Evolutionary conservation across 2,113 vertebrate genomes (phyloP), one percentile per base, ranked within the genome.

Genomic region (Passer domesticus): DNA sequence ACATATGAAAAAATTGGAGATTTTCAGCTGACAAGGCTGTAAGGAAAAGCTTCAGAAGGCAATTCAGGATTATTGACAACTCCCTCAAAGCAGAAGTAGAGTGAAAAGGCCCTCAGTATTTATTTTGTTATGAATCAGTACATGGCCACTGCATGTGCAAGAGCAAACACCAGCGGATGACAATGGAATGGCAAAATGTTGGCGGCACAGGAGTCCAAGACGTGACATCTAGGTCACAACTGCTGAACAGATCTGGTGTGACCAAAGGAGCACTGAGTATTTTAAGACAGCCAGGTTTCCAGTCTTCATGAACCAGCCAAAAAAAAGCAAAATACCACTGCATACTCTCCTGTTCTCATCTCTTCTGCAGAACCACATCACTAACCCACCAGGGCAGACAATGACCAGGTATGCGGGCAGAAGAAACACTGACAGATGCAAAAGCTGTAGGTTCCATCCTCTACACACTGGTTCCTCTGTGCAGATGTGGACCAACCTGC

Each of bases 401-500:
- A 21, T 0, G 2, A 47, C 49, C 52, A 58, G 39, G 23, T 19
- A 41, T 13, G 11, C 35, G 52, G 39, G 20, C 13, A 44, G 82
- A 13, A 4, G 7, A 59, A 78, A 35, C 39, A 9, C 19, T 31
- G 43, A 9, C 19, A 68, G 47, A 31, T n/a, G n/a, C 35, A 82
- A 87, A 87, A 63, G 47, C 27, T 49, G 13, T 37, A 49, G 15
- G 75, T 76, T 41, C 28, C 20, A 60, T 56, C 16, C 56, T n/a
- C 9, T 58, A 62, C 70, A 53, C 11, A 2, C 11, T 4, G 4
- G 27, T 37, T 17, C 21, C 7, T 10, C 41, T 37, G 24, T 6
- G 37, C 27, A 16, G 25, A 11, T 1, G 0, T 9, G 83, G 58
- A 35, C 37, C 0, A 3, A 35, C 15, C 37, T 58, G 47, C 33